Conservation (phyloP, 37 sponge, comb jelly and placozoan species). For the Diacarnus erythraeanus region DNA sequence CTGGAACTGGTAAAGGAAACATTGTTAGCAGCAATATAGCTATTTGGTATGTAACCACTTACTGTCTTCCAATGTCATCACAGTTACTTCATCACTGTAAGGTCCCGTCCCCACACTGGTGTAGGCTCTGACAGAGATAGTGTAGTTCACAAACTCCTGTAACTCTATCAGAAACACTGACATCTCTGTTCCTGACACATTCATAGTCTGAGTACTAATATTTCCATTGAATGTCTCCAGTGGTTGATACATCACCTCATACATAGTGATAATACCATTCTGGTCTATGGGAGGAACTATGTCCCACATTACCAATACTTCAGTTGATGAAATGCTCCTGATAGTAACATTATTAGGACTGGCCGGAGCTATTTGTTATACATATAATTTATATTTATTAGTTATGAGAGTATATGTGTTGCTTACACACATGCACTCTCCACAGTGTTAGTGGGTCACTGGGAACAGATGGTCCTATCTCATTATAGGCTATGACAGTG, state of each 20-base stretch:
- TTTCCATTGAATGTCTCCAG: constrained; percentile 2
- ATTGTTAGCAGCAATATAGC: neutral
- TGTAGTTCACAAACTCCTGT: constrained; percentile 19
- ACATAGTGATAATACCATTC: constrained; percentile 39
- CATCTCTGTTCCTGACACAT: neutral
- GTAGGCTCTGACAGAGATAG: constrained; percentile 34
- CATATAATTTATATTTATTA: too few species aligned
- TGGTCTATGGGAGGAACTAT: constrained; percentile 14
- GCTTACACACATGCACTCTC: constrained; percentile 36
- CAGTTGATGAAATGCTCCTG: neutral
- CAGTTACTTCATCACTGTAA: neutral
- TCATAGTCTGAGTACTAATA: neutral
- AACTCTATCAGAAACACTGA: neutral
- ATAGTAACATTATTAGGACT: constrained; percentile 2
- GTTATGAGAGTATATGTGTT: too few species aligned
- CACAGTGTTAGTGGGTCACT: constrained; percentile 15
- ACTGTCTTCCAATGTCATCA: constrained; percentile 32
- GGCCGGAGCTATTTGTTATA: neutral
- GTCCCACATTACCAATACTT: constrained; percentile 14
- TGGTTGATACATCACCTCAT: constrained; percentile 28
- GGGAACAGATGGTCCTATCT: constrained; percentile 26
- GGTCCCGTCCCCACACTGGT: constrained; percentile 35
- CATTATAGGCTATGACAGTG: constrained; percentile 58
- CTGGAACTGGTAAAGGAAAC: constrained; percentile 18
- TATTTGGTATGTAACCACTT: neutral